phyloP scores from a whole-genome alignment of 2,797 vertebrate species.

The Oreochromis mossambicus region DNA sequence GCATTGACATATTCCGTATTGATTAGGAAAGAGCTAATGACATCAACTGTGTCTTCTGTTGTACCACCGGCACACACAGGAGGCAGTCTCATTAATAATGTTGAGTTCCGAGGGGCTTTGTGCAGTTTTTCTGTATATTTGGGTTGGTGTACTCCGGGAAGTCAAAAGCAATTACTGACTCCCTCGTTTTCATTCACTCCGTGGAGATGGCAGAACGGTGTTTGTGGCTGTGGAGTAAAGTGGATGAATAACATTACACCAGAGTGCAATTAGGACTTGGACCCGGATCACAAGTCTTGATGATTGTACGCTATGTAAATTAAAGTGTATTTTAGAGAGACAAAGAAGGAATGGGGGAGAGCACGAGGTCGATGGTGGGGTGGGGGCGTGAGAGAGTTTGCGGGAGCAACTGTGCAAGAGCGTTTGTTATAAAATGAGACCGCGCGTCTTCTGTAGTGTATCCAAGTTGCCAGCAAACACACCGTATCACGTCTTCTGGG shows the following conservation, averaged over 20 bases:
- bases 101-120: background rate
- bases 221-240: conserved; percentile 35
- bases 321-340: conserved; percentile 26
- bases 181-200: conserved; percentile 29
- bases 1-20: conserved; percentile 41
- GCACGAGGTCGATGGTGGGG: background rate
- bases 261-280: conserved; percentile 57
- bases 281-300: conserved; percentile 36
- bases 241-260: conserved; percentile 51
- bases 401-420: background rate
- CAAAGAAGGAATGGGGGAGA: background rate
- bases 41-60: conserved; percentile 47
- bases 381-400: background rate
- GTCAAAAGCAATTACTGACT: conserved; percentile 63
- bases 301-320: conserved; percentile 21
- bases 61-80: conserved; percentile 49
- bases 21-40: conserved; percentile 51
- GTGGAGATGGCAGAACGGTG: conserved; percentile 6
- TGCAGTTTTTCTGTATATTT: conserved; percentile 36
- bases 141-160: conserved; percentile 27
- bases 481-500: conserved; percentile 5
- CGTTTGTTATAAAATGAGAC: background rate
- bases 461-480: conserved; percentile 1
- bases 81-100: conserved; percentile 66
- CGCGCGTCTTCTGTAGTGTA: background rate